Percentiles rank a stretch among this genome's conserved stretches.
These are phyloP conservation scores for Darevskia nairensis DNA, from an alignment of 2,797 vertebrate species.

Conservation along the genomic window DNA sequence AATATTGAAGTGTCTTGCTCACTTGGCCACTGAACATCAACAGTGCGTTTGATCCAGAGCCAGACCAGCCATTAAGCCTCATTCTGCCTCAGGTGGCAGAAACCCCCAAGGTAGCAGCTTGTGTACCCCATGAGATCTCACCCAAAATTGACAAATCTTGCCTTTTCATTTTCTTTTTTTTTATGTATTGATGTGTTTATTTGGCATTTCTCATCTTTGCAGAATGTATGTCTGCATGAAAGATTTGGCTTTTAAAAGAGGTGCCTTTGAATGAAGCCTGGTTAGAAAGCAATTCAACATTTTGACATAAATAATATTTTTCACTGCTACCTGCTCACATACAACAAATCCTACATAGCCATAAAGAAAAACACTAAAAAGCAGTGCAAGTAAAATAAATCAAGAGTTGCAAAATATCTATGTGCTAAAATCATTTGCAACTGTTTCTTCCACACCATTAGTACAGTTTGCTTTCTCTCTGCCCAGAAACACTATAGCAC, in stretches of 20 bases:
- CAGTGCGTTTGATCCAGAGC: too few relatives aligned
- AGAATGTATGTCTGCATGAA: not conserved
- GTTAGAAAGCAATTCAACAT: not conserved
- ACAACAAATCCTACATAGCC: not conserved
- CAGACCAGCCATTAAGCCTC: too few relatives aligned
- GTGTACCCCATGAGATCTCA: too few relatives aligned
- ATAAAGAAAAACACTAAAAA: conserved; percentile 3
- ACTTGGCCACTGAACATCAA: too few relatives aligned
- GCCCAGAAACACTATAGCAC: conserved; percentile 20
- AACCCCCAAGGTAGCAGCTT: too few relatives aligned
- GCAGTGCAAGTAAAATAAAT: not conserved
- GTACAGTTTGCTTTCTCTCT: conserved; percentile 30
- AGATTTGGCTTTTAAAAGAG: not conserved
- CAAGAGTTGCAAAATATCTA: not conserved
- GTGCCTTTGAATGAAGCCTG: not conserved
- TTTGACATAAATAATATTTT: not conserved
- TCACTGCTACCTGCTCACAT: not conserved
- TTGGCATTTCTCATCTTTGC: not conserved
- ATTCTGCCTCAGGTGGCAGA: too few relatives aligned
- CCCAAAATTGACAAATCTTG: too few relatives aligned
- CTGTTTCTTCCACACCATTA: not conserved
- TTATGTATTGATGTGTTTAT: not conserved
- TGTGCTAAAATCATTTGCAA: conserved; percentile 13
- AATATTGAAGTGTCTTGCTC: too few relatives aligned
- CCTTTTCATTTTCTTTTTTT: too few relatives aligned